phyloP scores from a whole-genome alignment of 2,797 vertebrate species.

The Crenuchus spilurus region DNA sequence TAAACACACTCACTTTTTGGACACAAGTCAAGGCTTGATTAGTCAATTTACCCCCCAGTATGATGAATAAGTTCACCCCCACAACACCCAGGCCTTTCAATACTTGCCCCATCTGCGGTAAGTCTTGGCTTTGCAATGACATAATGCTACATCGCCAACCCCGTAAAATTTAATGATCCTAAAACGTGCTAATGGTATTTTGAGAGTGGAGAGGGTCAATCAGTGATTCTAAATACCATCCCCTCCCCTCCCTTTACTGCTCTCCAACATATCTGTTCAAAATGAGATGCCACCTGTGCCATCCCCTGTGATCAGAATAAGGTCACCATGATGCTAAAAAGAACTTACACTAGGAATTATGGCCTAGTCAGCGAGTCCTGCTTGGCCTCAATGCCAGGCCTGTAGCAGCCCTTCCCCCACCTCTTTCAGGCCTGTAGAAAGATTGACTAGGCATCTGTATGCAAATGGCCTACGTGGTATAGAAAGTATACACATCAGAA shows the following conservation, averaged over 20 bases:
- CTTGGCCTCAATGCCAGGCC: slow-evolving; percentile 26
- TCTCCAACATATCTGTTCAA: slow-evolving; percentile 10
- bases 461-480: slow-evolving; percentile 59
- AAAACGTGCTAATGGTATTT: slow-evolving; percentile 57
- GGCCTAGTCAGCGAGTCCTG: slow-evolving; percentile 49
- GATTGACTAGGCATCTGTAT: slow-evolving; percentile 66
- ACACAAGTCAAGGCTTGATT: slow-evolving; percentile 52
- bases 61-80: slow-evolving; percentile 46
- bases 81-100: slow-evolving; percentile 21
- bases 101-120: slow-evolving; percentile 45
- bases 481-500: slow-evolving; percentile 50
- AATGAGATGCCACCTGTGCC: slow-evolving; percentile 57
- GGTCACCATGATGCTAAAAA: slow-evolving; percentile 43
- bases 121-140: slow-evolving; percentile 34
- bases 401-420: slow-evolving; percentile 25
- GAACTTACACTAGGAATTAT: slow-evolving; percentile 46
- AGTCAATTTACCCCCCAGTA: slow-evolving; percentile 45
- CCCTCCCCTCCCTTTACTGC: background rate
- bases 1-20: slow-evolving; percentile 58
- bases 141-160: slow-evolving; percentile 46
- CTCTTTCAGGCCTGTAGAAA: slow-evolving; percentile 49
- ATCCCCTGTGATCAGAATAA: slow-evolving; percentile 45
- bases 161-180: slow-evolving; percentile 51
- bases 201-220: slow-evolving; percentile 39
- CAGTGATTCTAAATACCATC: slow-evolving; percentile 37